Base-by-base conservation (phyloP, 2,888 invertebrate species). In the Ceramica pisi region DNA sequence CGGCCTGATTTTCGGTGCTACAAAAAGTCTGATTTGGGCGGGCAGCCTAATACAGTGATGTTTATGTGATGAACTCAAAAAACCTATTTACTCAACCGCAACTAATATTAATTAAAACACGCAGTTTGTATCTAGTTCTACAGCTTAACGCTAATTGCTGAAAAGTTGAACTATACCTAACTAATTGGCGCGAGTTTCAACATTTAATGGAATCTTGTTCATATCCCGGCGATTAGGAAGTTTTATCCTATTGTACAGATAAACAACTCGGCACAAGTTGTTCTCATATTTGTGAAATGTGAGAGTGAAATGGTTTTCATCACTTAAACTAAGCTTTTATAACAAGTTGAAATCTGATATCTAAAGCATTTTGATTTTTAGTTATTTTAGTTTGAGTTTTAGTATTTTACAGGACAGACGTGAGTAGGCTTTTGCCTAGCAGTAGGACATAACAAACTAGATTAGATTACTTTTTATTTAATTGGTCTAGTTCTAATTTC, bases 141-240 rank as follows among this genome's bases (percentile, higher is more conserved):
- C 26, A 23, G 53, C 19, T 16, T 51, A 21, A n/a, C 46, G n/a
- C 23, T 63, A 35, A 53, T 59, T 51, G 8, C 26, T 51, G 21
- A 72, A 59, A 78, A 76, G 57, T 63, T 8, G 10, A 57, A 66
- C 48, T 73, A 51, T 16, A 38, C n/a, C n/a, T 59, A 48, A 61
- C 46, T 71, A 75, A 75, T 59, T 57, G 50, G 50, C n/a, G 23
- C 26, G 65, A 68, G 61, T 80, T 78, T 62, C 53, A 68, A 59
- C 75, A 60, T 80, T 78, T 69, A 75, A 78, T 75, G 60, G 46
- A 75, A 75, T 75, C 69, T 75, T 48, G 65, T 80, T 67, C 62
- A 59, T 57, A 31, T 59, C 50, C 41, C 14, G 44, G 53, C 67
- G 69, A 80, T 80, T 80, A 80, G 44, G 9, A 75, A 78, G 75